phyloP scores from a whole-genome alignment of 2,888 invertebrate species.

The Lochmaea crataegi region DNA sequence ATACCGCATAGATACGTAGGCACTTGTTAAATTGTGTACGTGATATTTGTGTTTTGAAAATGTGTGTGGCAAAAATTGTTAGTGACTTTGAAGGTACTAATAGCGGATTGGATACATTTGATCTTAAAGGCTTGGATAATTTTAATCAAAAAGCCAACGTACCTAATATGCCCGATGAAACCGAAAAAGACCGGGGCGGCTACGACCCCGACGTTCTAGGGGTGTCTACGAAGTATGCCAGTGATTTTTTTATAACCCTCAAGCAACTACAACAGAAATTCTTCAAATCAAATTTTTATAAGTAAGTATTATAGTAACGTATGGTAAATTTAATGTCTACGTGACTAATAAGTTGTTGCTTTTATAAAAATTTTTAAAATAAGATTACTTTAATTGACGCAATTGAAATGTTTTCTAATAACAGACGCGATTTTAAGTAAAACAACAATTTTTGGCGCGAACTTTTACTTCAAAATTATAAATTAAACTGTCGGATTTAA shows the following conservation, averaged over 20 bases:
- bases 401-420: background rate
- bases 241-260: conserved; percentile 51
- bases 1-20: background rate
- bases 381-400: background rate
- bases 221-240: conserved; percentile 56
- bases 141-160: background rate
- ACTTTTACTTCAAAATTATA: no score
- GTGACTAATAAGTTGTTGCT: background rate
- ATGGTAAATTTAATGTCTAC: background rate
- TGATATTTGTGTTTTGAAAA: conserved; percentile 36
- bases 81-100: conserved; percentile 41
- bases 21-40: conserved; percentile 3
- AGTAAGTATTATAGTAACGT: conserved; percentile 50
- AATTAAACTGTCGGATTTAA: no score
- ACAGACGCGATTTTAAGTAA: background rate
- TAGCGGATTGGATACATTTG: conserved; percentile 2
- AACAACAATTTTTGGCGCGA: background rate
- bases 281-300: conserved; percentile 55
- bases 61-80: conserved; percentile 51
- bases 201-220: conserved; percentile 53
- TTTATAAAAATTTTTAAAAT: background rate
- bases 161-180: conserved; percentile 13
- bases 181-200: background rate
- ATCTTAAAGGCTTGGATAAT: background rate
- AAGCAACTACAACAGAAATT: conserved; percentile 50